Conservation (phyloP, 64 coral and sea anemone genomes). For the Porites australiensis region DNA sequence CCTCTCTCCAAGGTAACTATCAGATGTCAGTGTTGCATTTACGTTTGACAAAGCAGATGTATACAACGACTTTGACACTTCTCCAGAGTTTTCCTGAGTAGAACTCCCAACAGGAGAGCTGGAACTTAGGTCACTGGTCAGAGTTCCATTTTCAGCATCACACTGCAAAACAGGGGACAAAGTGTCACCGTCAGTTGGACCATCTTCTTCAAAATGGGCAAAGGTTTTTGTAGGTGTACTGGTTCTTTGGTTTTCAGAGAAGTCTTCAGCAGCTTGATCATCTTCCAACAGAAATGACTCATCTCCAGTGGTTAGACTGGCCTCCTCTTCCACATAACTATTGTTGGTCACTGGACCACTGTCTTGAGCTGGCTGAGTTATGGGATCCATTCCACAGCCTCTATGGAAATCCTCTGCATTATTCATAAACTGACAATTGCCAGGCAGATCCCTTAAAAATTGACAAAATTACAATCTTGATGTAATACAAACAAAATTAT, state of each 20-base stretch:
- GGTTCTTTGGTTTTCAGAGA: slow-evolving; percentile 6
- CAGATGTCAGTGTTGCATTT: slow-evolving; percentile 1
- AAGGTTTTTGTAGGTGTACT: slow-evolving; percentile 12
- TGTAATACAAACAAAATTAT: neutral
- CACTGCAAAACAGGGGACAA: slow-evolving; percentile 5
- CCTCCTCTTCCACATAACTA: neutral
- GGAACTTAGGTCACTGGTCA: neutral
- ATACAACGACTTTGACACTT: slow-evolving; percentile 16
- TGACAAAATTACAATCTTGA: neutral
- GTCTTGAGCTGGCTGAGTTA: neutral
- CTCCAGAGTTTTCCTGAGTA: neutral
- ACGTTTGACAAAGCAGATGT: slow-evolving; percentile 6
- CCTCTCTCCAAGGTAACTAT: neutral
- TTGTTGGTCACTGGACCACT: neutral
- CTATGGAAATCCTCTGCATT: neutral
- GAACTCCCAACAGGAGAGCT: neutral
- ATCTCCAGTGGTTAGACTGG: neutral
- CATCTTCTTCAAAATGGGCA: neutral
- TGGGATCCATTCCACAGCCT: neutral
- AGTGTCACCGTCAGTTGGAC: neutral
- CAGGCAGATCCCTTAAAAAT: neutral
- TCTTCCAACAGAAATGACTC: slow-evolving; percentile 29
- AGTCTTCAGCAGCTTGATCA: neutral
- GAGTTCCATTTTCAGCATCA: neutral
- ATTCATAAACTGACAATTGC: neutral